phyloP scores from a whole-genome alignment of 2,113 vertebrate genomes.

The Gallinago undulata region DNA sequence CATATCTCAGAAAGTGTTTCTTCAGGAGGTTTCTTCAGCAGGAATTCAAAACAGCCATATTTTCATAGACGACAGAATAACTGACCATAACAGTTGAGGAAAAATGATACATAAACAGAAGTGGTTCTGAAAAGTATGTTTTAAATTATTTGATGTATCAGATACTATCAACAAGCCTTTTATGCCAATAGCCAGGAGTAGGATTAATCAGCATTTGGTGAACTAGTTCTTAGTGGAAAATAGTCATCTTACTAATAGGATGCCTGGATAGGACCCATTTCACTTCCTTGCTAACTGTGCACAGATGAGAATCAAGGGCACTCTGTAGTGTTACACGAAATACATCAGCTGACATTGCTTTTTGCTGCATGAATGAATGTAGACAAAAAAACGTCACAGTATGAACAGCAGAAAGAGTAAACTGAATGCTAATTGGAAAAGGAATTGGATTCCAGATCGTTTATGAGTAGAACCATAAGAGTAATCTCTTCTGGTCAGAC shows the following conservation, averaged over 20 bases:
- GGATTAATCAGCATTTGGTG: background rate
- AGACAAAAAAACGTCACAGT: background rate
- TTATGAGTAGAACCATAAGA: background rate
- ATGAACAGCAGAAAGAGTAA: background rate
- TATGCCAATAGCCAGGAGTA: background rate
- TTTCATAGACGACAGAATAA: background rate
- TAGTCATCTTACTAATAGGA: background rate
- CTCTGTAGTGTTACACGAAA: background rate
- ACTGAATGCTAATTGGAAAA: background rate
- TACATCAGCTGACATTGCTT: constrained; percentile 5
- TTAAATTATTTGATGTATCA: background rate
- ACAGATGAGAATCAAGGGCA: background rate
- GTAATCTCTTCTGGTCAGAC: background rate
- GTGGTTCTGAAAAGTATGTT: background rate
- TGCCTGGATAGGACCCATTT: background rate
- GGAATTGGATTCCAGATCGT: background rate
- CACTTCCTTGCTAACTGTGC: background rate
- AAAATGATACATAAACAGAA: background rate
- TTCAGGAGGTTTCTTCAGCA: background rate
- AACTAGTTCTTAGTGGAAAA: background rate
- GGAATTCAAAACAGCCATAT: background rate
- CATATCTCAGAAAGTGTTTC: background rate
- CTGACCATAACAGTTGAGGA: background rate
- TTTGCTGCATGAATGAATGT: background rate
- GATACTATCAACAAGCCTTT: background rate